phyloP scores from a whole-genome alignment of 2,797 vertebrate species.

The Cephalopachus bancanus region DNA sequence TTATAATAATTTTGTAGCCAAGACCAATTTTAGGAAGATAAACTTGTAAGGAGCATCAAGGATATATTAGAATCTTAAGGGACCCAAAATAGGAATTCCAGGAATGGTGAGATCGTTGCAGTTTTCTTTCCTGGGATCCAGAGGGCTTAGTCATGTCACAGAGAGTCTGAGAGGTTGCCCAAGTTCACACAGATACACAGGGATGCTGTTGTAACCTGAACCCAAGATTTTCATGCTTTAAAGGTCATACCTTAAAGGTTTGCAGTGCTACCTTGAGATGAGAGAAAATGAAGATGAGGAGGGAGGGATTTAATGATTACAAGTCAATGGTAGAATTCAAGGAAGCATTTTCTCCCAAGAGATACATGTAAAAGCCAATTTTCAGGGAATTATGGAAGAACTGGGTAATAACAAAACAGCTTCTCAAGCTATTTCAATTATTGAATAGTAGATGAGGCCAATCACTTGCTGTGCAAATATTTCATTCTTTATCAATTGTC shows the following conservation, averaged over 20 bases:
- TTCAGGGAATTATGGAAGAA: not conserved
- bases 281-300: not conserved
- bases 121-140: not conserved
- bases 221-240: not conserved
- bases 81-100: not conserved
- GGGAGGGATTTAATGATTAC: not conserved
- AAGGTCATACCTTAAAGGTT: not conserved
- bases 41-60: not conserved
- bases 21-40: not conserved
- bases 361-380: not conserved
- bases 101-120: not conserved
- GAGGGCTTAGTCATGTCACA: not conserved
- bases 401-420: not conserved
- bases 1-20: not conserved
- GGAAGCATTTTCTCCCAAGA: not conserved
- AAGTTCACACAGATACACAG: not conserved
- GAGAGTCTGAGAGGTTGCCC: not conserved
- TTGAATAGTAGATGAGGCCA: not conserved
- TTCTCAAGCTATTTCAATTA: not conserved
- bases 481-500: slow-evolving; percentile 14
- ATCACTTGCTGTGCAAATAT: not conserved
- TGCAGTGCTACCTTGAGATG: not conserved
- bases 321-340: not conserved
- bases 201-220: not conserved
- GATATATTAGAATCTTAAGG: not conserved